A percentile compares a stretch with the other conserved stretches of the same genome.
Conservation (phyloP, 1,140 invertebrate species). For the Lerema accius region DNA sequence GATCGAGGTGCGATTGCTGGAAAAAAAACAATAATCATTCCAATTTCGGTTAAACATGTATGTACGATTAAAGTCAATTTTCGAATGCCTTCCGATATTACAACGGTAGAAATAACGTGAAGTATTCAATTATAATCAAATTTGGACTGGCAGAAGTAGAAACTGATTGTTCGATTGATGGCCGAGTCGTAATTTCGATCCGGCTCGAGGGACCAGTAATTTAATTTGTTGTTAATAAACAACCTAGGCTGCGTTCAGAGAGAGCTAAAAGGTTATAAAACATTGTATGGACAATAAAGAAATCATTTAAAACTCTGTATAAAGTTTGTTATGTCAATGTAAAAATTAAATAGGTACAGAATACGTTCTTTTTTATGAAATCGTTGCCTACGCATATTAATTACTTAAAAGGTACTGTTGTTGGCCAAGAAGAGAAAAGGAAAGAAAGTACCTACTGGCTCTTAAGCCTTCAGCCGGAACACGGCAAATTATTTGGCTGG, state of each 20-base stretch:
- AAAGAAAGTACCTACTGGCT: too few species aligned
- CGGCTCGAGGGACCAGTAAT: constrained; percentile 20
- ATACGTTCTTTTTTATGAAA: too few species aligned
- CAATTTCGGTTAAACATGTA: constrained; percentile 4
- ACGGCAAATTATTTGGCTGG: too few species aligned
- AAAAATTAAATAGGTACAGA: too few species aligned
- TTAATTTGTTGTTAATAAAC: constrained; percentile 17
- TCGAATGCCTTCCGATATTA: constrained; percentile 8
- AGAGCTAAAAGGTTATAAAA: background rate
- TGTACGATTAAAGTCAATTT: constrained; percentile 26
- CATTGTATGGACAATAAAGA: background rate
- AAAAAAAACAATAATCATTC: constrained; percentile 22
- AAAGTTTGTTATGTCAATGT: too few species aligned
- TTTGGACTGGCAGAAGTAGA: constrained; percentile 11
- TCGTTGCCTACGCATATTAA: too few species aligned
- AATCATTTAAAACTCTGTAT: background rate
- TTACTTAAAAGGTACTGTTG: too few species aligned
- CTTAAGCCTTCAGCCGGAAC: too few species aligned
- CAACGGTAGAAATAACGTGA: background rate
- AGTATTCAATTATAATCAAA: constrained; percentile 30
- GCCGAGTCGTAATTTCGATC: background rate
- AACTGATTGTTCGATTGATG: constrained; percentile 15
- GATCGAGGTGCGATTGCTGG: constrained; percentile 13
- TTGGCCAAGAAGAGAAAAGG: too few species aligned
- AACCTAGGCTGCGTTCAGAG: background rate